Conservation (phyloP, 2,113 vertebrate genomes). For the Puntigrus tetrazona region DNA sequence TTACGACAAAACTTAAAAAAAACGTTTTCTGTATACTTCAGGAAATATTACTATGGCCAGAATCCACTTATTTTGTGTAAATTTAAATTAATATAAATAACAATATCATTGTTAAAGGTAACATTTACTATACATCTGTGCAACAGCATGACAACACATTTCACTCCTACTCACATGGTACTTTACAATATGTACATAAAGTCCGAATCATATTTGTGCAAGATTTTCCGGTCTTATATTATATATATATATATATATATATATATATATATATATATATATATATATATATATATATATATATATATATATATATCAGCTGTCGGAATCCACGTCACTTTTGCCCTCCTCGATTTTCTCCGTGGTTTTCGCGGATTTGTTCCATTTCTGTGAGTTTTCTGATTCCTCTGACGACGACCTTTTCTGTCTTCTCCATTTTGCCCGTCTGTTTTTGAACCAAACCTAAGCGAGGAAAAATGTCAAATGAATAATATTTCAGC, state of each 20-base stretch:
- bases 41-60: slow-evolving; percentile 65
- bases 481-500: background rate
- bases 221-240: slow-evolving; percentile 71
- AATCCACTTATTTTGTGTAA: slow-evolving; percentile 47
- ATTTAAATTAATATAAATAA: slow-evolving; percentile 83
- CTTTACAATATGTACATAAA: slow-evolving; percentile 83
- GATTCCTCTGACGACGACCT: slow-evolving; percentile 95
- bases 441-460: slow-evolving; percentile 98
- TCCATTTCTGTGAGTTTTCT: slow-evolving; percentile 94
- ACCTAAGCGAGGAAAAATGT: slow-evolving; percentile 77
- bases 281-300: too few species aligned
- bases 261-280: too few species aligned
- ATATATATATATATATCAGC: too few species aligned
- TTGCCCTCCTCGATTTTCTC: slow-evolving; percentile 88
- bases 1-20: slow-evolving; percentile 36
- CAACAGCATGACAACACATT: slow-evolving; percentile 82
- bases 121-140: slow-evolving; percentile 81
- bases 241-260: too few species aligned
- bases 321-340: slow-evolving; percentile 95
- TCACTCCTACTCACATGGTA: slow-evolving; percentile 70
- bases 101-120: slow-evolving; percentile 66
- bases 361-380: slow-evolving; percentile 82
- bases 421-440: slow-evolving; percentile 97
- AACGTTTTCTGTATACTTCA: slow-evolving; percentile 60
- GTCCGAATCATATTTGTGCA: slow-evolving; percentile 81